Percentiles rank a stretch among this genome's conserved stretches.
Evolutionary conservation across 2,888 invertebrate genomes (phyloP).

Genomic region (Lasioglossum oenotherae): DNA sequence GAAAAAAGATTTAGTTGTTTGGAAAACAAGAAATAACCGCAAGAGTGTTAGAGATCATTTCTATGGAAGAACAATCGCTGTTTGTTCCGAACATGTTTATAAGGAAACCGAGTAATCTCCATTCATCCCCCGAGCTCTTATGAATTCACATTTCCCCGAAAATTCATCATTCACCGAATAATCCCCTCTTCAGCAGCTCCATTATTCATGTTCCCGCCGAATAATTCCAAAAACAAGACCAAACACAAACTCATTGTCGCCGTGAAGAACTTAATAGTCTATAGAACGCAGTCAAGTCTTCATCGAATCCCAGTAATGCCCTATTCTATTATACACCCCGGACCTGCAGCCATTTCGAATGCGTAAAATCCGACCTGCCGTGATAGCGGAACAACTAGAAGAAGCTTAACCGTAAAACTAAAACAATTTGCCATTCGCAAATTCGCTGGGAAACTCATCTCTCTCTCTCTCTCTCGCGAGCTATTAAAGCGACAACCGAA

Average conservation of each 20-base stretch:
- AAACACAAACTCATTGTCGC: neutral
- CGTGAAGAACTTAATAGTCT: neutral
- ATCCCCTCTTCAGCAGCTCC: neutral
- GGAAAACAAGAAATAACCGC: no score
- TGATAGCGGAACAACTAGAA: neutral
- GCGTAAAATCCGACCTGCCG: neutral
- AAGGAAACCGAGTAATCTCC: neutral
- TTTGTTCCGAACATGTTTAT: neutral
- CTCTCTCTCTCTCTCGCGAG: neutral
- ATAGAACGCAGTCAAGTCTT: neutral
- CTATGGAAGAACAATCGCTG: no score
- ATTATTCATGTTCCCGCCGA: neutral
- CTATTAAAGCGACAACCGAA: neutral
- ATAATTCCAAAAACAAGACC: neutral
- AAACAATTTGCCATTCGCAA: neutral
- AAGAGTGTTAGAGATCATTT: no score
- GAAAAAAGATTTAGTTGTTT: no score
- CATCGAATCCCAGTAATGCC: neutral
- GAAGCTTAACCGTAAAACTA: neutral
- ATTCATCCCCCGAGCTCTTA: neutral
- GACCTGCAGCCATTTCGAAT: neutral
- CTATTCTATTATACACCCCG: neutral
- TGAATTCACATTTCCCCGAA: neutral
- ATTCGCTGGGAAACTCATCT: neutral
- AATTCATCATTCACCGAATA: neutral